phyloP scores from a whole-genome alignment of 2,797 vertebrate genomes.

The Falco rusticolus region DNA sequence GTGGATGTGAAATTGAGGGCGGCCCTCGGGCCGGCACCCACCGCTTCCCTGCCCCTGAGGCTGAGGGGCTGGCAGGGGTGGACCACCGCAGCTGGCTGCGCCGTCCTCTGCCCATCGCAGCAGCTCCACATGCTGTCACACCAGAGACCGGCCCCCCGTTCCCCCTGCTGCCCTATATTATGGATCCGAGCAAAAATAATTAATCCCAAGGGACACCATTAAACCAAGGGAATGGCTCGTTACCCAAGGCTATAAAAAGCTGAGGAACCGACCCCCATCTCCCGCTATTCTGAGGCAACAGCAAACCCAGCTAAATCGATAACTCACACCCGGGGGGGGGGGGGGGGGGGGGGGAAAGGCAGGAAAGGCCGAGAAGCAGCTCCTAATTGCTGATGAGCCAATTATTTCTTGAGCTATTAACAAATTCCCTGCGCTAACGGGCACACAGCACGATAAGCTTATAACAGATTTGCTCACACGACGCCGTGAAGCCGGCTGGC shows the following conservation, averaged over 20 bases:
- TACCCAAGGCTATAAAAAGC: neutral
- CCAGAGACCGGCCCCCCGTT: rapidly evolving
- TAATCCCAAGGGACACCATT: neutral
- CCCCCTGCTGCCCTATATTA: neutral
- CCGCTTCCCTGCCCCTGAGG: rapidly evolving
- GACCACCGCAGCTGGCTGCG: rapidly evolving
- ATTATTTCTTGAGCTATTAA: neutral
- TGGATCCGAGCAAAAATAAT: neutral
- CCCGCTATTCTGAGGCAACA: rapidly evolving
- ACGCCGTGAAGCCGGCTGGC: rapidly evolving
- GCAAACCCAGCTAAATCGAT: neutral
- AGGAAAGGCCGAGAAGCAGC: neutral
- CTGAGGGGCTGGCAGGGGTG: rapidly evolving
- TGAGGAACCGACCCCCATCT: neutral
- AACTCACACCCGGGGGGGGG: neutral
- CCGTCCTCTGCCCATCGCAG: neutral
- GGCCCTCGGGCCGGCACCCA: rapidly evolving
- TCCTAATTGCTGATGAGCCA: neutral
- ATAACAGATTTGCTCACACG: rapidly evolving
- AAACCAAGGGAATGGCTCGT: neutral
- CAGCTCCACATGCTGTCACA: rapidly evolving
- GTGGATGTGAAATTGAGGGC: rapidly evolving
- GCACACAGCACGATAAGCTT: rapidly evolving
- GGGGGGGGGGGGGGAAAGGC: neutral
- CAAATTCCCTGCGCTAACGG: rapidly evolving